Percentiles rank a stretch among this genome's conserved stretches.
Conservation (phyloP, 2,113 vertebrate genomes). For the Empidonax alnorum region DNA sequence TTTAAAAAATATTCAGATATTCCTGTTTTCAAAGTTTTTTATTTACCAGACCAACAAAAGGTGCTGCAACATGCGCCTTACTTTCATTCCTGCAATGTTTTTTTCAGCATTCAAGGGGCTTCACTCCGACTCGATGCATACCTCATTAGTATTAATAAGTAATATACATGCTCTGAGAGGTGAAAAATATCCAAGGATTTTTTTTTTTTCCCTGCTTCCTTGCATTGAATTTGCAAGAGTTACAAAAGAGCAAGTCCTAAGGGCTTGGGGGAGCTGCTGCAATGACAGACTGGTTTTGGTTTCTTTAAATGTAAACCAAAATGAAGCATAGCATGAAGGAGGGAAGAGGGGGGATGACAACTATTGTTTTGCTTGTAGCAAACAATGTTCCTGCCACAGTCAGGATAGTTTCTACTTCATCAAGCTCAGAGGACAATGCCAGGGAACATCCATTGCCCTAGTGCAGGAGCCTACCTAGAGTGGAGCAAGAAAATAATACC, state of each 20-base stretch:
- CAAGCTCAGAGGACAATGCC: background rate
- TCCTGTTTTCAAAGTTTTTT: background rate
- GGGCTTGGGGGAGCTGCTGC: background rate
- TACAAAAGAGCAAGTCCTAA: background rate
- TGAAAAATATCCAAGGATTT: background rate
- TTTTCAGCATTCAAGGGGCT: background rate
- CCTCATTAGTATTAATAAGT: background rate
- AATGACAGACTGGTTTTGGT: background rate
- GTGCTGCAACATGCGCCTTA: background rate
- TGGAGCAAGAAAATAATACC: background rate
- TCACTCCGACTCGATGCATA: background rate
- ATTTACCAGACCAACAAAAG: background rate
- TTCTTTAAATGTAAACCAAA: background rate
- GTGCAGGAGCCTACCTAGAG: background rate
- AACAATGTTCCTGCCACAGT: background rate
- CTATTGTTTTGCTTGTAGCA: background rate
- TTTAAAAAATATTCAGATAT: background rate
- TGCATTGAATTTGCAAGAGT: background rate
- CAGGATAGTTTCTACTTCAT: background rate
- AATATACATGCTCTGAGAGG: background rate
- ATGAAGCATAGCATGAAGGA: background rate
- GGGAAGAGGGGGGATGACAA: background rate
- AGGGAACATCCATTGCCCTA: background rate
- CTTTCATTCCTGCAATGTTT: background rate
- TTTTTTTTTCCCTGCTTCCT: background rate